Conservation (phyloP, 92 coral and sea anemone species). For the Parazoanthus atlanticus region DNA sequence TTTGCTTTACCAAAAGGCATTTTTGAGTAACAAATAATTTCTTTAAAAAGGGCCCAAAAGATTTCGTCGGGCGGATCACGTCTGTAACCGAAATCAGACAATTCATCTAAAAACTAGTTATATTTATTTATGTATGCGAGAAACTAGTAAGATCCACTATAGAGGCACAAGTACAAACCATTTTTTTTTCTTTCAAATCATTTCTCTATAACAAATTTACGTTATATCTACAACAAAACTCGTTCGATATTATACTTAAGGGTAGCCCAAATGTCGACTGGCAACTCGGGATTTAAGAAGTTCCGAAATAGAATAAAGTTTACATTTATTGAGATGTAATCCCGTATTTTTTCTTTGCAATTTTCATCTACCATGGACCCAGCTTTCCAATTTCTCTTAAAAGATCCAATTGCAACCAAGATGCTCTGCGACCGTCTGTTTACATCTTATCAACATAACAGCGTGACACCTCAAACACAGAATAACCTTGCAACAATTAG, state of each 20-base stretch:
- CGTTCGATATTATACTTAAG: not conserved
- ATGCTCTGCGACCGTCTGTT: too few species aligned
- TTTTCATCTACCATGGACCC: not conserved
- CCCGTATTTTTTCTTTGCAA: too few species aligned
- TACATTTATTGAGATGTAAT: too few species aligned
- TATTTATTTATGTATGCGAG: not conserved
- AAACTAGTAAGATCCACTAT: not conserved
- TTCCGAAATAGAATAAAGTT: not conserved
- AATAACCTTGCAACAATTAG: not conserved
- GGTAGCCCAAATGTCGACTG: not conserved
- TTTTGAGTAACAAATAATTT: not conserved
- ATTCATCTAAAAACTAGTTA: not conserved
- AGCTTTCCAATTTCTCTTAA: not conserved
- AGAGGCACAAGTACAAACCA: too few species aligned
- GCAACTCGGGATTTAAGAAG: not conserved
- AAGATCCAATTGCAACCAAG: too few species aligned
- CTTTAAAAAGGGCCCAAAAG: too few species aligned
- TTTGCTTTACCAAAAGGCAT: not conserved
- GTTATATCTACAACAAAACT: not conserved
- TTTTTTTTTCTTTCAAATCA: too few species aligned
- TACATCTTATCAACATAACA: too few species aligned
- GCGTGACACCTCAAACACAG: too few species aligned
- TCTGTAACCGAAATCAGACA: too few species aligned
- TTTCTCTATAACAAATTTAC: not conserved
- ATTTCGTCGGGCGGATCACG: not conserved